Conservation (phyloP, 2,888 invertebrate species). For the Melanophora roralis region DNA sequence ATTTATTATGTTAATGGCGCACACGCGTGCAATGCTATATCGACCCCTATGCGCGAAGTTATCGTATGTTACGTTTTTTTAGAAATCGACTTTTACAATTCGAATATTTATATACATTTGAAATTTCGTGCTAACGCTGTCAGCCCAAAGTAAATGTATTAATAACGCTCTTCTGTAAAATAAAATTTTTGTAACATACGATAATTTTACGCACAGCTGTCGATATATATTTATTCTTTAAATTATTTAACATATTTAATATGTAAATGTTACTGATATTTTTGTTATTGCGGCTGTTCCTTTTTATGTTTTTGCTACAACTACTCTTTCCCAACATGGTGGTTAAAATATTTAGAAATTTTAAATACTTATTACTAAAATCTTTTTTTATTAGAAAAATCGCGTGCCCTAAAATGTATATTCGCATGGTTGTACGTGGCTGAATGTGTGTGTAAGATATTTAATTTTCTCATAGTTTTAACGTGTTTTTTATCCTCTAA, state of each 20-base stretch:
- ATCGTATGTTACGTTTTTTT: too few relatives aligned
- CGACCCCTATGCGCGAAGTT: too few relatives aligned
- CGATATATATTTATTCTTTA: slow-evolving; percentile 22
- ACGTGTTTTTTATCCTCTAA: slow-evolving; percentile 1
- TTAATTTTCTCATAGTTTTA: background rate
- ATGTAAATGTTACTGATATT: background rate
- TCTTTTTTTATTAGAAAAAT: background rate
- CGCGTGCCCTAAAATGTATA: background rate
- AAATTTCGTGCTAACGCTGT: too few relatives aligned
- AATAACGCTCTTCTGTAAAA: too few relatives aligned
- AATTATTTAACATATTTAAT: slow-evolving; percentile 32
- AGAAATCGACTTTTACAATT: too few relatives aligned
- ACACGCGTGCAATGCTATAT: too few relatives aligned
- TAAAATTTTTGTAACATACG: too few relatives aligned
- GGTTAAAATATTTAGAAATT: slow-evolving; percentile 19
- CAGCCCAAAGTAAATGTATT: too few relatives aligned
- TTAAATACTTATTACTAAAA: slow-evolving; percentile 6
- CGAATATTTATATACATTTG: too few relatives aligned
- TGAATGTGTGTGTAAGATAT: background rate
- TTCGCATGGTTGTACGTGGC: background rate
- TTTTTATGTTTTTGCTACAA: background rate
- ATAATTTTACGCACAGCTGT: too few relatives aligned
- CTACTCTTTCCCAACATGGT: background rate
- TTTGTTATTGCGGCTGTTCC: background rate
- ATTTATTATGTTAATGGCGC: too few relatives aligned